Base-by-base conservation (phyloP, 2,888 invertebrate species). In the Hydroisotoma schaefferi region DNA sequence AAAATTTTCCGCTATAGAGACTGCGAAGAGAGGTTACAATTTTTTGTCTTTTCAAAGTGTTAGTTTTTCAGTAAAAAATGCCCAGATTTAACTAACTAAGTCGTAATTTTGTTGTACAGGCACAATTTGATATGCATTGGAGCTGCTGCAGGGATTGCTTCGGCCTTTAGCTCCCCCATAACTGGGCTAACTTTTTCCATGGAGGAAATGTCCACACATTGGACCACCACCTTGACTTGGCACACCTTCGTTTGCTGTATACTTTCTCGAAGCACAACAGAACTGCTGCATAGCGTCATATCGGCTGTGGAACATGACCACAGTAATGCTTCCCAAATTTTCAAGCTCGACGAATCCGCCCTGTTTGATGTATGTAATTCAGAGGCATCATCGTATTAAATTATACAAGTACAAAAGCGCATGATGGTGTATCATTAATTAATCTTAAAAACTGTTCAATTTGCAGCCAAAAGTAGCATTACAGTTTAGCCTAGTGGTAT, bases 111-210 rank as follows among this genome's bases (percentile, higher is more conserved):
- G 51, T 55, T n/a, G 18, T 55, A 29, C 62, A 64, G 70, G 38
- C 56, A 68, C 54, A 64, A 64, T 27, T 65, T 70, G 43, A 63
- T 68, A 27, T 70, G 66, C 33, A 67, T 67, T 47, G 78, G 78
- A 2, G 77, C 77, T 8, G 77, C 77, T 10, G 77, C 78, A 6
- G 78, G 78, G 0, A 76, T 78, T 28, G 76, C 78, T 10, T 75
- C 77, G 3, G 77, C 78, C 2, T 77, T 78, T 61, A 76, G 76
- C 6, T 76, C 77, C 15, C 78, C 78, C 2, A 77, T 78, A 1
- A 77, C 77, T 2, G 77, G 78, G 2, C 72, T 78, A 47, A 37
- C 48, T 38, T 53, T 59, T n/a, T 43, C 52, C 27, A 51, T 57
- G 43, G 57, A 57, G 23, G 57, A 51, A 51, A 57, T 57, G 57